Evolutionary conservation across 2,888 invertebrate species (phyloP).

Genomic region (Arge pagana): DNA sequence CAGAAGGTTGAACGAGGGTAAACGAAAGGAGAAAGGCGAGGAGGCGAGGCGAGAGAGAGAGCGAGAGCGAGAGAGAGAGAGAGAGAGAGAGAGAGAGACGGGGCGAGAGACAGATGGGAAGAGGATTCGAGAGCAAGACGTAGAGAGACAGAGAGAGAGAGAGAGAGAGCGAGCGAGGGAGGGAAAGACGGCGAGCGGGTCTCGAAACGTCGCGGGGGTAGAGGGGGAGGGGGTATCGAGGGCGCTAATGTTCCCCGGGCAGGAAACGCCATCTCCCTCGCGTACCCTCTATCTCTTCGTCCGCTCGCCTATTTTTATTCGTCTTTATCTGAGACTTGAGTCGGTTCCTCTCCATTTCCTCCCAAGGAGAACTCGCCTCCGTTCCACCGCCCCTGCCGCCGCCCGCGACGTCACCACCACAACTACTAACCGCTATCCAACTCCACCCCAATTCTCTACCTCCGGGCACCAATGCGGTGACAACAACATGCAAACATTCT

Average conservation of each 20-base stretch:
- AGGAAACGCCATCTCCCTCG: slow-evolving; percentile 57
- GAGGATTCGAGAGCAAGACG: slow-evolving; percentile 20
- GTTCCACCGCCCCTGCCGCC: slow-evolving; percentile 21
- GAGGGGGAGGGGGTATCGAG: slow-evolving; percentile 47
- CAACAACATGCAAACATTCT: slow-evolving; percentile 59
- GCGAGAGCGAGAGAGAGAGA: too few relatives aligned
- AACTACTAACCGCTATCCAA: slow-evolving; percentile 10
- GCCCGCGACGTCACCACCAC: neutral
- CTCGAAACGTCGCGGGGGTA: too few relatives aligned
- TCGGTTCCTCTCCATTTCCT: slow-evolving; percentile 59
- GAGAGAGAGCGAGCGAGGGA: slow-evolving; percentile 14
- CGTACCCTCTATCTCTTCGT: slow-evolving; percentile 51
- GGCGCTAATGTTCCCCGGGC: slow-evolving; percentile 58
- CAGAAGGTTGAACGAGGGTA: slow-evolving; percentile 8
- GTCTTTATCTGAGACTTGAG: slow-evolving; percentile 58
- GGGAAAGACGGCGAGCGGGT: slow-evolving; percentile 22
- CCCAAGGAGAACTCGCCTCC: slow-evolving; percentile 46
- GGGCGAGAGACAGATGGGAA: slow-evolving; percentile 28
- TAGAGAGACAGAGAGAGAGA: slow-evolving; percentile 23
- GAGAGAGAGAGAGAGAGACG: slow-evolving; percentile 13
- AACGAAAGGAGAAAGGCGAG: slow-evolving; percentile 24
- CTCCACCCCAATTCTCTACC: slow-evolving; percentile 3
- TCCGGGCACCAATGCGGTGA: slow-evolving; percentile 51
- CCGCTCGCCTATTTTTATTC: slow-evolving; percentile 58
- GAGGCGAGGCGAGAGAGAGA: too few relatives aligned